phyloP scores from a whole-genome alignment of 1,140 invertebrate species.

The Agrilus planipennis region DNA sequence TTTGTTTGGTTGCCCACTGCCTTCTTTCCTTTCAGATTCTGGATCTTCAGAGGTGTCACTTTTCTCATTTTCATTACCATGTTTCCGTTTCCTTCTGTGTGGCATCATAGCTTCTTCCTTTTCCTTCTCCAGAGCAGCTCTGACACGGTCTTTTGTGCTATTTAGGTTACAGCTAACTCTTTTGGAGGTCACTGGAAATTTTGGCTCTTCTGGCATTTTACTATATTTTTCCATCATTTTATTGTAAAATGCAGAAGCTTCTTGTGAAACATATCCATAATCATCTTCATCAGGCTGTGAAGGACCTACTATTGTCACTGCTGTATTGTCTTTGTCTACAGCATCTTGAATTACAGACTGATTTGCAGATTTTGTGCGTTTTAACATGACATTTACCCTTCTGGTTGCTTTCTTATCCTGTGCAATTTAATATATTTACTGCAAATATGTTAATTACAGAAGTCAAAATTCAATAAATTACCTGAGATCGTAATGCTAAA shows the following conservation, averaged over 20 bases:
- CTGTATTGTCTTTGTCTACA: conserved; percentile 61
- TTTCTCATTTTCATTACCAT: conserved; percentile 24
- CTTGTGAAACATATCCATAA: conserved; percentile 76
- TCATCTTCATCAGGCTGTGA: conserved; percentile 82
- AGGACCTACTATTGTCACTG: conserved; percentile 55
- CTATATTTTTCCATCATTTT: conserved; percentile 77
- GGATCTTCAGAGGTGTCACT: conserved; percentile 20
- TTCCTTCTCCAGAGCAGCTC: conserved; percentile 57
- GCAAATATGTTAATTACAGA: background rate
- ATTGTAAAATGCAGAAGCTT: conserved; percentile 65
- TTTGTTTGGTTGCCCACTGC: conserved; percentile 39
- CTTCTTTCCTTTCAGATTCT: conserved; percentile 33
- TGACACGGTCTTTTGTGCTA: conserved; percentile 57
- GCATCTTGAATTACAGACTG: conserved; percentile 76
- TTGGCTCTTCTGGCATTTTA: conserved; percentile 52
- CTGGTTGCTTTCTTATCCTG: conserved; percentile 44
- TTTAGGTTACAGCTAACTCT: conserved; percentile 41
- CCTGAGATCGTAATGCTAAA: conserved; percentile 58
- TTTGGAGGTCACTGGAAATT: conserved; percentile 37
- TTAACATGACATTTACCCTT: conserved; percentile 51
- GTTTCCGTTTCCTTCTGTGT: conserved; percentile 52
- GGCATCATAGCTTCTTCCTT: conserved; percentile 58
- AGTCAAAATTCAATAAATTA: conserved; percentile 19
- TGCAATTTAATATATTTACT: too few species aligned
- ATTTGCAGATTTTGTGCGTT: conserved; percentile 76